Base-by-base conservation (phyloP, 2,888 invertebrate species). In the Branchellion lobata region DNA sequence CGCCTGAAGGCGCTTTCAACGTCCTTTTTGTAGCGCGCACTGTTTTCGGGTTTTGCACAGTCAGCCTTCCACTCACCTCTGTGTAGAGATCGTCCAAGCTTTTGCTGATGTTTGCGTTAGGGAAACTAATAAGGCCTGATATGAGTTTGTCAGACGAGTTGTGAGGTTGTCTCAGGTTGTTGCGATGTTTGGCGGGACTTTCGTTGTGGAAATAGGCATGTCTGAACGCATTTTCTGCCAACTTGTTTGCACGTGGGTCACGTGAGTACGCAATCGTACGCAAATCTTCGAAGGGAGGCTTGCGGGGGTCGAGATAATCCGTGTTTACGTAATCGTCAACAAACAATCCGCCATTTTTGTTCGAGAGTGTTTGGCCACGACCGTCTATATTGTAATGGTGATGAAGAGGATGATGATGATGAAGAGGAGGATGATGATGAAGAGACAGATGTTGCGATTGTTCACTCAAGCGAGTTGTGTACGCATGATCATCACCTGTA, bases 91-190 rank as follows among this genome's bases (percentile, higher is more conserved):
- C 24, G 21, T 57, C 61, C n/a, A 57, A 57, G 21, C 61, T 57
- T 57, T n/a, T 57, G 61, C 61, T 57, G 3, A n/a, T 18, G 24
- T 57, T 57, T 57, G 61, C 61, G n/a, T n/a, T n/a, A 47, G 47
- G 47, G 21, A 57, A 57, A 5, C n/a, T 24, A 14, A 57, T 57
- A 5, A 57, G 5, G 24, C 61, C 61, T 14, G 61, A 8, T 24
- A 57, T 24, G 24, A 57, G 3, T 24, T 57, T 57, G 3, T 57
- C 40, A 14, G 8, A 14, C 14, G 61, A 18, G 3, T 24, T 57
- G 8, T 57, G 24, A 57, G 21, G 11, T 47, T 47, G 8, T 47
- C 11, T 8, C 11, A 14, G 11, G 24, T 8, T 5, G 21, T 3
- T 24, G 5, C 61, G 61, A n/a, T 57, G 21, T 24, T 57, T 24